phyloP scores from a whole-genome alignment of 2,888 invertebrate species.

The Lasioglossum calceatum region DNA sequence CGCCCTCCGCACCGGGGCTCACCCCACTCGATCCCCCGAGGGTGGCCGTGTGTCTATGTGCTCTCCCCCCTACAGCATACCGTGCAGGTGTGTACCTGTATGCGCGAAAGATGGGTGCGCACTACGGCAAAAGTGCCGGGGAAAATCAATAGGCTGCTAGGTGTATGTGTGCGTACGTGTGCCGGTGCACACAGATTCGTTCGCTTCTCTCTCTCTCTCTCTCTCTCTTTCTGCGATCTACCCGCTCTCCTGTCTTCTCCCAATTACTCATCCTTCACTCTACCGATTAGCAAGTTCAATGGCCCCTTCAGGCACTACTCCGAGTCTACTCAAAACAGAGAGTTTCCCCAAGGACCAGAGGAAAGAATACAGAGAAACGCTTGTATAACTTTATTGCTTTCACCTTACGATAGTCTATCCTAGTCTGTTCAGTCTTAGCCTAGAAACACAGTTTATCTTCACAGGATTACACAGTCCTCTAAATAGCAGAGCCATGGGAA shows the following conservation, averaged over 20 bases:
- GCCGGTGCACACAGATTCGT: constrained; percentile 50
- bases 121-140: constrained; percentile 75
- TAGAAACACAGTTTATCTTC: neutral
- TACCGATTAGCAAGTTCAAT: constrained; percentile 3
- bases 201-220: neutral
- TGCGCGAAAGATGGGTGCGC: constrained; percentile 78
- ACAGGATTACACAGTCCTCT: neutral
- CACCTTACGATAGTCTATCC: neutral
- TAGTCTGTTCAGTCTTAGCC: neutral
- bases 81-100: constrained; percentile 36
- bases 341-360: neutral
- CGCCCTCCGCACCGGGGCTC: constrained; percentile 71
- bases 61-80: neutral
- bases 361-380: neutral
- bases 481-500: neutral
- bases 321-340: neutral
- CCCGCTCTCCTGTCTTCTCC: neutral
- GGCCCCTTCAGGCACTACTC: neutral
- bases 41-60: constrained; percentile 24
- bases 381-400: constrained; percentile 23
- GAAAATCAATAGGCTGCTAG: constrained; percentile 80
- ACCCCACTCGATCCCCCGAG: constrained; percentile 56
- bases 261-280: constrained; percentile 3
- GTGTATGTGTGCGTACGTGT: constrained; percentile 17
- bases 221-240: neutral